Evolutionary conservation across 2,888 invertebrate genomes (phyloP).

Genomic region (Phortica okadai): DNA sequence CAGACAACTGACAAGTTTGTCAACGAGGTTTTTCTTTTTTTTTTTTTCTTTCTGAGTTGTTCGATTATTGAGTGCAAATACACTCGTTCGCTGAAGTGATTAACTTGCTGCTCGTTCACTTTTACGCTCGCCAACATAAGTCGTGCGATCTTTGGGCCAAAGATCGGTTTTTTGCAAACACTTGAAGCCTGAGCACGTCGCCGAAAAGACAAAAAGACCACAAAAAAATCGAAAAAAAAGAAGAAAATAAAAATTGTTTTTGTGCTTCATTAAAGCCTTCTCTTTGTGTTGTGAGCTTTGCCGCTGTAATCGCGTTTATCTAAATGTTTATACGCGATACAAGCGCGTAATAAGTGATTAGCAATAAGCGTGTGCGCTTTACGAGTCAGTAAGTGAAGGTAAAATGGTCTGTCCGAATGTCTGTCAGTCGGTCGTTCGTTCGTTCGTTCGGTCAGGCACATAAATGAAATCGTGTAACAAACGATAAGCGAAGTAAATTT

Average conservation of each 20-base stretch:
- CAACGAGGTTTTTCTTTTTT: not conserved
- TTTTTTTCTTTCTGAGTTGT: too few relatives aligned
- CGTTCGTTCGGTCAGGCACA: too few relatives aligned
- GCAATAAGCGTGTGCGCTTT: not conserved
- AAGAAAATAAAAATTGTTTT: not conserved
- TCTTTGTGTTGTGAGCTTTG: not conserved
- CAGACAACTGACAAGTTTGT: not conserved
- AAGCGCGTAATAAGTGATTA: slow-evolving; percentile 5
- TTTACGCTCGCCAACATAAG: too few relatives aligned
- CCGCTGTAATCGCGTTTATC: not conserved
- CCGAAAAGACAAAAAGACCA: not conserved
- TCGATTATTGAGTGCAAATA: too few relatives aligned
- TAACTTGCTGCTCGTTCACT: too few relatives aligned
- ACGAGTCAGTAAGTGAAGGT: too few relatives aligned
- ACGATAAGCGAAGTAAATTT: too few relatives aligned
- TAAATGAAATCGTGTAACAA: too few relatives aligned
- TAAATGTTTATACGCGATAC: slow-evolving; percentile 7
- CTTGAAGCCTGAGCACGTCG: not conserved
- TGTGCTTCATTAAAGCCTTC: not conserved
- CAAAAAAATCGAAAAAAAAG: not conserved
- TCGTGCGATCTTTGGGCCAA: too few relatives aligned
- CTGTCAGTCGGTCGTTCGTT: too few relatives aligned
- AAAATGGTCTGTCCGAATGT: too few relatives aligned
- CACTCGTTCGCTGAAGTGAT: too few relatives aligned
- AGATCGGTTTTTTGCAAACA: not conserved